Conservation (phyloP, 2,888 invertebrate species). For the Anorthoa munda region DNA sequence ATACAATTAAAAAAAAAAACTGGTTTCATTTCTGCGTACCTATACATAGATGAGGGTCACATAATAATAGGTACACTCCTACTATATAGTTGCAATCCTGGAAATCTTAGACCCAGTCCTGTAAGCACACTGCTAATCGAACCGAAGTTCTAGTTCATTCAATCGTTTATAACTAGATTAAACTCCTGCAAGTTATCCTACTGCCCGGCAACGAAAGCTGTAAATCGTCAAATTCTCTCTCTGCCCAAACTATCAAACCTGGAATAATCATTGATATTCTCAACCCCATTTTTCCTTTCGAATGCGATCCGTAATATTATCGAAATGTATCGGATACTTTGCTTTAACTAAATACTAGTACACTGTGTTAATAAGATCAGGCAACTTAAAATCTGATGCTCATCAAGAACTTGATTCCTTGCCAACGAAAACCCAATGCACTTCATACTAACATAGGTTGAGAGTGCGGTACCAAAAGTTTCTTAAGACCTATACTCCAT, state of each 20-base stretch:
- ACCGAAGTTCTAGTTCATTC: conserved; percentile 17
- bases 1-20: neutral
- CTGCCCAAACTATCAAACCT: neutral
- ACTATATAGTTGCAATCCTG: neutral
- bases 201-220: conserved; percentile 1
- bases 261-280: neutral
- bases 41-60: neutral
- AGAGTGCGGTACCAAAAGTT: too few relatives aligned
- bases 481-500: too few relatives aligned
- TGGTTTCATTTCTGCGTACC: neutral
- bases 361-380: too few relatives aligned
- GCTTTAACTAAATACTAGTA: too few relatives aligned
- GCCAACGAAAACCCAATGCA: neutral
- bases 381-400: neutral
- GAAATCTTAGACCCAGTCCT: neutral
- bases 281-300: too few relatives aligned
- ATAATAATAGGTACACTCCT: neutral
- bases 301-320: too few relatives aligned
- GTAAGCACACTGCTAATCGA: conserved; percentile 2
- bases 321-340: too few relatives aligned
- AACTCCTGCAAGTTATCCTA: conserved; percentile 17
- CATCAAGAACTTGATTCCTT: neutral
- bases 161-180: conserved; percentile 9
- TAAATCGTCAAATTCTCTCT: neutral
- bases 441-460: neutral